Base-by-base conservation (phyloP, 1,140 invertebrate species). In the Goniozus legneri region DNA sequence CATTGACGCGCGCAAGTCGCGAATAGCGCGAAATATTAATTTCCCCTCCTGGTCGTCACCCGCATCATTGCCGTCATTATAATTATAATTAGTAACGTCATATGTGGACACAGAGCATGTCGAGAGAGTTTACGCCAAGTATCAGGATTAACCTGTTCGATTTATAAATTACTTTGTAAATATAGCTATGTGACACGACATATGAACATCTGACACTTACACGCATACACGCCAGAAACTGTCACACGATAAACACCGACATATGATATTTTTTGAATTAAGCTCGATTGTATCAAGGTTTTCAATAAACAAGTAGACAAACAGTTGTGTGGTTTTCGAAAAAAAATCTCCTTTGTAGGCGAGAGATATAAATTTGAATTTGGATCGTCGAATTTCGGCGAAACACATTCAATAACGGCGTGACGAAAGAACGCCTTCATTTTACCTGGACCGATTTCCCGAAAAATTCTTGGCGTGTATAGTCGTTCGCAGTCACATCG, bases 1-100 rank as follows among this genome's bases (percentile, higher is more conserved):
- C n/a, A n/a, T n/a, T n/a, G n/a, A n/a, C n/a, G n/a, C n/a, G n/a
- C n/a, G n/a, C n/a, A n/a, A n/a, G 14, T 34, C 19, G 19, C 34
- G n/a, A 27, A 38, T 32, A 36, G 12, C 14, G 52, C 38, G 44
- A 56, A 68, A 73, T 75, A 76, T 75, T 75, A 73, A 58, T 72
- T 75, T 76, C 73, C 62, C 73, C 71, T 76, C 64, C 69, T 74
- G 69, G 65, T 70, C 50, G 69, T 72, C 48, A 21, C 22, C 30
- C 47, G 36, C 31, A 14, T 45, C 36, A 44, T 27, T 6, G 24
- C 24, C 4, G 24, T 27, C 24, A 27, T 27, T 6, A 6, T 6
- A 27, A 6, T 27, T 27, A 27, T 6, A 6, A 10, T 10, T 27
- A 27, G 4, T 10, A 4, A 6, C 24, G 10, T 27, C 24, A 4